phyloP scores from a whole-genome alignment of 2,113 vertebrate species.

The Hylia prasina region DNA sequence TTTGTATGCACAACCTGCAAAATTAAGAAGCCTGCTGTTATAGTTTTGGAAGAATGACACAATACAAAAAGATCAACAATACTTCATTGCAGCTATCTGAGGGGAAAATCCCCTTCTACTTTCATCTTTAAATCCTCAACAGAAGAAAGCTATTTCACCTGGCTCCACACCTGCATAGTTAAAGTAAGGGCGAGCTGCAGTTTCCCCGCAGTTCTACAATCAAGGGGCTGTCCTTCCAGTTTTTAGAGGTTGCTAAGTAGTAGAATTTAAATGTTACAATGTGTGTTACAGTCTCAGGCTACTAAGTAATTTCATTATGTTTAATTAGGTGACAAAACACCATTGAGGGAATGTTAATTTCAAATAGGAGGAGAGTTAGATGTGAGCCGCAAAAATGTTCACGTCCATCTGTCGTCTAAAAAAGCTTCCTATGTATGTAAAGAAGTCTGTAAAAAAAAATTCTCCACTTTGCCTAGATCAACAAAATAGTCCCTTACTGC shows the following conservation, averaged over 20 bases:
- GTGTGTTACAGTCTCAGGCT: background rate
- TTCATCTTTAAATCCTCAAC: conserved; percentile 47
- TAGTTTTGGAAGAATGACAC: background rate
- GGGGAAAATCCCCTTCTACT: conserved; percentile 40
- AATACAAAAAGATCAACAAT: background rate
- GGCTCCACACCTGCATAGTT: background rate
- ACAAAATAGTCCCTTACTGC: background rate
- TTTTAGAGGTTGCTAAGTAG: background rate
- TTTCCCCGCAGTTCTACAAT: background rate
- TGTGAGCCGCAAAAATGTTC: background rate
- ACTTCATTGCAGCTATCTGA: background rate
- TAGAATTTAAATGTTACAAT: background rate
- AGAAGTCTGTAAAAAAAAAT: background rate
- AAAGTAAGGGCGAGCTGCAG: conserved; percentile 5
- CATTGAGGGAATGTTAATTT: background rate
- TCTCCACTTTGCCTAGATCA: background rate
- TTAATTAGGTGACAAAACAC: background rate
- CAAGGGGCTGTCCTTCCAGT: background rate
- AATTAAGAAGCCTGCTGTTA: background rate
- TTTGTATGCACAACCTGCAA: background rate
- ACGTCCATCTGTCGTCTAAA: background rate
- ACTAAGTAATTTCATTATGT: background rate
- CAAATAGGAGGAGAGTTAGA: background rate
- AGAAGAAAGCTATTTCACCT: conserved; percentile 28
- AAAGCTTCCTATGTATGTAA: background rate